phyloP scores from a whole-genome alignment of 2,113 vertebrate species.

The Lepisosteus oculatus region DNA sequence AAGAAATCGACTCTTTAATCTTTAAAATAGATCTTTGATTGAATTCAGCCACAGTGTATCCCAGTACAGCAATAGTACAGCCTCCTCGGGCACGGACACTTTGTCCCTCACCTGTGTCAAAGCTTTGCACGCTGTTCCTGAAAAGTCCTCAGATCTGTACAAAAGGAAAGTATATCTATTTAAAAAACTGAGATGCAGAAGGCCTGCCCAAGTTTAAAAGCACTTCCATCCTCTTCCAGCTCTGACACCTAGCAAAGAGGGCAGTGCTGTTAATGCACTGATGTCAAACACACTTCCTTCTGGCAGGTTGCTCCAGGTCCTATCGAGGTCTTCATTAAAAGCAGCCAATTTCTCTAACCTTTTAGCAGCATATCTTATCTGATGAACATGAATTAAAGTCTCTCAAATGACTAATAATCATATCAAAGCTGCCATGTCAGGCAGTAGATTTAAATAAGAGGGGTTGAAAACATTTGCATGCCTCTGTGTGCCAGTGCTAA shows the following conservation, averaged over 20 bases:
- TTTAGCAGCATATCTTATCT: constrained; percentile 86
- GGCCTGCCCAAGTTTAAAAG: background rate
- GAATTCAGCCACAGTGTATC: too few relatives aligned
- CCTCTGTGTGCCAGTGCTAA: constrained; percentile 88
- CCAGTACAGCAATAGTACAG: too few relatives aligned
- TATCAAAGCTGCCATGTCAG: constrained; percentile 97
- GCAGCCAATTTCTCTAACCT: constrained; percentile 85
- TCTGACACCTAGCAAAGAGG: background rate
- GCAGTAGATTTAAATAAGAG: constrained; percentile 98
- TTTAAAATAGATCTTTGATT: too few relatives aligned
- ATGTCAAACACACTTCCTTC: constrained; percentile 59
- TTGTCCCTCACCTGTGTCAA: too few relatives aligned
- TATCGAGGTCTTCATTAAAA: constrained; percentile 81
- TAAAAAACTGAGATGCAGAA: background rate
- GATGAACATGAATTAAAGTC: constrained; percentile 91
- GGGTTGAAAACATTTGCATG: constrained; percentile 97
- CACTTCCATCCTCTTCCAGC: background rate
- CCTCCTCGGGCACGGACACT: too few relatives aligned
- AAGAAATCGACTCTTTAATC: too few relatives aligned
- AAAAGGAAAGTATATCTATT: background rate
- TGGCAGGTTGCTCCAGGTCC: constrained; percentile 61
- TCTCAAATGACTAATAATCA: constrained; percentile 97
- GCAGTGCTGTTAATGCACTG: constrained; percentile 41
- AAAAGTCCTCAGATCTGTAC: too few relatives aligned
- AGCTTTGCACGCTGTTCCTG: too few relatives aligned